Percentiles rank a stretch among this genome's conserved stretches.
phyloP scores from a whole-genome alignment of 2,797 vertebrate species.

The Lycodopsis pacificus region DNA sequence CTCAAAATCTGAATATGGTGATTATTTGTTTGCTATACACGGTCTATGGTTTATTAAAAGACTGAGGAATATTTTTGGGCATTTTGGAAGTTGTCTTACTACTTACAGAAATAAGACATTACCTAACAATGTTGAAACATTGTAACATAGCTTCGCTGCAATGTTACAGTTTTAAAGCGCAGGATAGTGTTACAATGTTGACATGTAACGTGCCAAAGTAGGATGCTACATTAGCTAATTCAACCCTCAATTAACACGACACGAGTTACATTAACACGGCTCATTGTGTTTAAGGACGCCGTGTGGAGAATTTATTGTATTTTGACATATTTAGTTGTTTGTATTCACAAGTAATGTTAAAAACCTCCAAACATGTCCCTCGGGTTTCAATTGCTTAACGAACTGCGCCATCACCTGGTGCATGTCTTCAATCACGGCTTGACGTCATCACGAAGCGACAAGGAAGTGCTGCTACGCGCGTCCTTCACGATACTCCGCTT shows the following conservation, averaged over 20 bases:
- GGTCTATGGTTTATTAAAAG: neutral
- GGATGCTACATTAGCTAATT: neutral
- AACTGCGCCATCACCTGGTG: conserved; percentile 57
- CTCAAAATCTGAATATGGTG: neutral
- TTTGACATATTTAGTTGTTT: neutral
- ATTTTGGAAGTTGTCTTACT: neutral
- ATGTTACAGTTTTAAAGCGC: neutral
- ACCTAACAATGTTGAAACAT: neutral
- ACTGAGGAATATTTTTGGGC: neutral
- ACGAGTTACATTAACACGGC: neutral
- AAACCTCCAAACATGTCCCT: neutral
- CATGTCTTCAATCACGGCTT: fast-evolving
- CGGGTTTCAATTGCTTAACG: neutral
- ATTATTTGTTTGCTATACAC: neutral
- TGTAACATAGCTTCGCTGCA: neutral
- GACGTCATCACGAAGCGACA: conserved; percentile 71
- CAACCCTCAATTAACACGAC: neutral
- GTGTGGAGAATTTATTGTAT: neutral
- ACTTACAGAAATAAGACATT: neutral
- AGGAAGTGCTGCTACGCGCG: conserved; percentile 36
- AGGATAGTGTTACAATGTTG: neutral
- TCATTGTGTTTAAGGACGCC: neutral
- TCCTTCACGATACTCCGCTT: conserved; percentile 59
- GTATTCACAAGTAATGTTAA: neutral
- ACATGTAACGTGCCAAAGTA: neutral